Evolutionary conservation across 2,888 invertebrate genomes (phyloP).

Genomic region (Ectemnius cavifrons): DNA sequence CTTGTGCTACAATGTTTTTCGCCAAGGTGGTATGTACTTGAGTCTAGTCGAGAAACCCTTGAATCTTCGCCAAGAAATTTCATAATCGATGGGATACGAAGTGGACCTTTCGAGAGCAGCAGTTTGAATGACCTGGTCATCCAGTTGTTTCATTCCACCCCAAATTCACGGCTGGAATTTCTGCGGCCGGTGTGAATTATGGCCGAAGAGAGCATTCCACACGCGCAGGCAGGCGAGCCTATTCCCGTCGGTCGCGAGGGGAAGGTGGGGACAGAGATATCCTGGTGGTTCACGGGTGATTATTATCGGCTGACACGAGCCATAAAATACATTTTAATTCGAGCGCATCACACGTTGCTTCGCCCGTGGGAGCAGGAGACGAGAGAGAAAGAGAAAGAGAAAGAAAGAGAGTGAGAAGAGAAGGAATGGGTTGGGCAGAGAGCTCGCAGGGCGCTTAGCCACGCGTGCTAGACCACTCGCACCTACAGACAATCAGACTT

Average conservation of each 20-base stretch:
- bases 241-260: background rate
- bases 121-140: background rate
- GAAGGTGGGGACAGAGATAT: constrained; percentile 4
- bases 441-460: constrained; percentile 21
- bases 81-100: background rate
- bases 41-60: too few relatives aligned
- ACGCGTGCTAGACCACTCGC: constrained; percentile 38
- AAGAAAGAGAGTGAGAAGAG: too few relatives aligned
- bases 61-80: background rate
- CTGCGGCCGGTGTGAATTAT: constrained; percentile 19
- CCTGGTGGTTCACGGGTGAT: constrained; percentile 35
- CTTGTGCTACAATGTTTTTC: too few relatives aligned
- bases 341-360: constrained; percentile 31
- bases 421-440: constrained; percentile 39
- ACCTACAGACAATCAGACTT: constrained; percentile 70
- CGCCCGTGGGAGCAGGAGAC: constrained; percentile 17
- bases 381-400: background rate
- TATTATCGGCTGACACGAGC: constrained; percentile 63
- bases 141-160: too few relatives aligned
- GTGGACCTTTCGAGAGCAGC: background rate
- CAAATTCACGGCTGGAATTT: too few relatives aligned
- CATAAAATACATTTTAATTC: constrained; percentile 66
- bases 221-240: constrained; percentile 1
- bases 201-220: constrained; percentile 7
- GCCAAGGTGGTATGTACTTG: too few relatives aligned